Evolutionary conservation across 2,113 vertebrate genomes (phyloP), one percentile per base, ranked within the genome.

Genomic region (Apeltes quadracus): DNA sequence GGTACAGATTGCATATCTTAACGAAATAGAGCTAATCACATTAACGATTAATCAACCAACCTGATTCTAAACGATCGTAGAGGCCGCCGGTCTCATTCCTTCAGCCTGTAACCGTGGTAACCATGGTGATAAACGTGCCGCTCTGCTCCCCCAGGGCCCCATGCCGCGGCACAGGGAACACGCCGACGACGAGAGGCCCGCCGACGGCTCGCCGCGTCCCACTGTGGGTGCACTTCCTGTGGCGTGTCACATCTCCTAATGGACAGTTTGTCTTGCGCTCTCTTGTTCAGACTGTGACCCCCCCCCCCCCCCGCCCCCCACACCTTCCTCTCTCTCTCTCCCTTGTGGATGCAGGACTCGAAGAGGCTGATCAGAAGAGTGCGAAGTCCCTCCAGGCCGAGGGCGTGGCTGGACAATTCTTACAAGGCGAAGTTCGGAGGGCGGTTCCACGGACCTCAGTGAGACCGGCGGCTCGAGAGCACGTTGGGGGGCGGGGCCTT

Each of bases 351-450:
- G 69, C 58, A 92, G 91, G 78, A 78, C 12, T 65, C 77, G 9
- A 80, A 64, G 64, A 79, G 72, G 36, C 74, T 79, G 2, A 75
- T 91, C 70, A 87, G 88, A 57, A 82, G 90, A 79, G 78, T 81
- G 25, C 53, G 51, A 39, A 91, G 89, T 63, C 88, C 87, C 2
- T 76, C 89, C 36, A 76, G 80, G 16, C 69, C 77, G 0, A 73
- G 79, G 38, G 78, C 75, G 0, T 76, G 87, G 87, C 1, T 44
- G 46, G 55, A 76, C 23, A 7, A 1, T 16, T 79, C 81, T 14
- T 80, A 75, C 81, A 88, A 84, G 65, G 81, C 84, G 1, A 88
- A 88, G 80, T 64, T 77, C 68, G 78, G 38, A 7, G 86, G 74
- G 0, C 55, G 36, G 4, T 74, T 81, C 59, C 66, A 66, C 71